Evolutionary conservation across 2,888 invertebrate genomes (phyloP).

Genomic region (Lypha dubia): DNA sequence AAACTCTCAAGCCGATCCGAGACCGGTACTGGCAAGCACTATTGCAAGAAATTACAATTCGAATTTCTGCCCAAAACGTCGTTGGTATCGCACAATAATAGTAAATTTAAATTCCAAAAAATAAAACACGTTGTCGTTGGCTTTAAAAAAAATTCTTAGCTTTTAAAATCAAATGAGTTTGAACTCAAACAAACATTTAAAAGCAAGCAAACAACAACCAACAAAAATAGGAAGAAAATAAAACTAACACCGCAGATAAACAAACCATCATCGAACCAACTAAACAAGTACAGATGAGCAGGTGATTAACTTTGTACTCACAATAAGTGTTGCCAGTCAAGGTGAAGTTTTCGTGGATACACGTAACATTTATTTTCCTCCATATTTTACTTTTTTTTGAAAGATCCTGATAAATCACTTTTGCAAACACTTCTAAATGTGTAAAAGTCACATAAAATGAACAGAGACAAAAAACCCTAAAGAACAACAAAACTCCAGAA

Average conservation of each 20-base stretch:
- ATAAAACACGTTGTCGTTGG: constrained; percentile 24
- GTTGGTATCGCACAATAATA: neutral
- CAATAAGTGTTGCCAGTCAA: neutral
- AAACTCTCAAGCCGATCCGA: too few species aligned
- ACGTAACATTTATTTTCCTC: too few species aligned
- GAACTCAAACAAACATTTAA: constrained; percentile 17
- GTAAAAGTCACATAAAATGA: too few species aligned
- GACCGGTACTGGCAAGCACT: too few species aligned
- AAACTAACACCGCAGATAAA: neutral
- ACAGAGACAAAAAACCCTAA: too few species aligned
- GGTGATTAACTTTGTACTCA: neutral
- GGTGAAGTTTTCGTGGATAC: too few species aligned
- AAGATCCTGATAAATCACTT: too few species aligned
- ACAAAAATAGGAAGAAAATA: neutral
- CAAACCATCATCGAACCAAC: neutral
- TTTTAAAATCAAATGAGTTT: constrained; percentile 38
- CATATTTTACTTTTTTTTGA: too few species aligned
- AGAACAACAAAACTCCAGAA: too few species aligned
- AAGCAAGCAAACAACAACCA: neutral
- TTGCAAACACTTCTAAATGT: too few species aligned
- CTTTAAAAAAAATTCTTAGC: constrained; percentile 18
- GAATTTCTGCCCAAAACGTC: too few species aligned
- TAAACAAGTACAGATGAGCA: constrained; percentile 1
- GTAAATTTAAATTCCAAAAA: constrained; percentile 12
- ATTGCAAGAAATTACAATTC: too few species aligned